Conservation (phyloP, 1,140 invertebrate genomes). For the Hycleus cichorii region DNA sequence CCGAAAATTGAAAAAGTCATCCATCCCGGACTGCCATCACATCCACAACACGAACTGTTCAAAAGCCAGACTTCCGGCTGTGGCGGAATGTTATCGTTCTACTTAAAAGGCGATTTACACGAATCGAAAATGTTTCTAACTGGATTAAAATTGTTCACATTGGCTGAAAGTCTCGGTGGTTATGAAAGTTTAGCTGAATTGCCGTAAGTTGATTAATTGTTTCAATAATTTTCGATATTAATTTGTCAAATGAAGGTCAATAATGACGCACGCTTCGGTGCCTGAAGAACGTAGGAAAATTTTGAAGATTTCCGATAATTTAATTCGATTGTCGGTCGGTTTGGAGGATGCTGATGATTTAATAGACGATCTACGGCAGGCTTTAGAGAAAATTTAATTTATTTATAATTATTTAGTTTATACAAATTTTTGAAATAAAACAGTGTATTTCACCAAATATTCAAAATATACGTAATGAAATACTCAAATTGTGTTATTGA, state of each 20-base stretch:
- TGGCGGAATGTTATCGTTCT: constrained; percentile 90
- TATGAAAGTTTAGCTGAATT: constrained; percentile 87
- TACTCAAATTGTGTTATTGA: too few species aligned
- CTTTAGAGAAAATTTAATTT: constrained; percentile 44
- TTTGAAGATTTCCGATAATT: constrained; percentile 78
- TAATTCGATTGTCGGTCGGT: constrained; percentile 88
- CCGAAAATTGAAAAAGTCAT: constrained; percentile 71
- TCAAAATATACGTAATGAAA: too few species aligned
- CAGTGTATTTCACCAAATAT: too few species aligned
- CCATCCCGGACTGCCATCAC: constrained; percentile 82
- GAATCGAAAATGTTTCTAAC: constrained; percentile 73
- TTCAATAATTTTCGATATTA: constrained; percentile 3
- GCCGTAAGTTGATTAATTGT: constrained; percentile 56
- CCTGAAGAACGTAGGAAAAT: constrained; percentile 59
- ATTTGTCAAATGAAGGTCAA: constrained; percentile 42
- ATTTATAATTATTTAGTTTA: background rate
- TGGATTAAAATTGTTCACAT: constrained; percentile 70
- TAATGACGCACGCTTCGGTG: constrained; percentile 79
- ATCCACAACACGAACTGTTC: constrained; percentile 83
- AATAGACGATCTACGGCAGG: constrained; percentile 80
- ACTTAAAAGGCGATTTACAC: constrained; percentile 61
- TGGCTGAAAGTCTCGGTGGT: constrained; percentile 95
- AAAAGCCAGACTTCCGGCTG: constrained; percentile 80
- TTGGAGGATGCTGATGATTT: constrained; percentile 84
- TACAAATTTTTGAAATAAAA: too few species aligned